Evolutionary conservation across 2,797 vertebrate species (phyloP).

Genomic region (Pogonophryne albipinna): DNA sequence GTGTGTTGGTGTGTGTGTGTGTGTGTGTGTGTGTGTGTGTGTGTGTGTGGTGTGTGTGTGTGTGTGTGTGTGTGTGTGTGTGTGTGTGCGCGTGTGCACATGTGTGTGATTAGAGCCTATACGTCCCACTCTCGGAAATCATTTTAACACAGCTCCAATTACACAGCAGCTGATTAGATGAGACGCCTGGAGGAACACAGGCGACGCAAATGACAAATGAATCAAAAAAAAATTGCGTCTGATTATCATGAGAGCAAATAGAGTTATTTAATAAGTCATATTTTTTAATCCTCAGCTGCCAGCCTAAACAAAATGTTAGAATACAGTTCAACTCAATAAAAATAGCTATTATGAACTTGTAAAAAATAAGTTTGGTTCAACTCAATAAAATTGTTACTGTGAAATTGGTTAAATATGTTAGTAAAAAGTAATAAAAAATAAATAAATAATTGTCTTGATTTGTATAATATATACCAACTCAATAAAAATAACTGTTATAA

Average conservation of each 20-base stretch:
- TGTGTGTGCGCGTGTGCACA: slow-evolving; percentile 28
- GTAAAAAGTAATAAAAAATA: too few relatives aligned
- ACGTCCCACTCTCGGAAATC: slow-evolving; percentile 62
- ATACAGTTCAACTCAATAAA: neutral
- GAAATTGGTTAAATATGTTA: too few relatives aligned
- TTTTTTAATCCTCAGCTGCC: neutral
- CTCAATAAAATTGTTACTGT: too few relatives aligned
- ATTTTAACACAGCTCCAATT: slow-evolving; percentile 68
- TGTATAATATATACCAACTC: too few relatives aligned
- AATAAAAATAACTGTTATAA: too few relatives aligned
- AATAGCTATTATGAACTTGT: too few relatives aligned
- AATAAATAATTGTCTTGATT: too few relatives aligned
- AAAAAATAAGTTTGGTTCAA: too few relatives aligned
- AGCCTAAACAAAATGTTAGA: slow-evolving; percentile 15
- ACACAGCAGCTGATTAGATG: slow-evolving; percentile 65
- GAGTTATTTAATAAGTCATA: neutral
- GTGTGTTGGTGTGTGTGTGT: neutral
- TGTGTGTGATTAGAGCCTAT: slow-evolving; percentile 54
- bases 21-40: slow-evolving; percentile 7
- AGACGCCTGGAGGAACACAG: slow-evolving; percentile 41
- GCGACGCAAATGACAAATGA: slow-evolving; percentile 40
- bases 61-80: slow-evolving; percentile 25
- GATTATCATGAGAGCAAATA: slow-evolving; percentile 23
- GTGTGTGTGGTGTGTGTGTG: slow-evolving; percentile 35
- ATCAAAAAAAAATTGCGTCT: slow-evolving; percentile 15